These are phyloP conservation scores for Chymomyza caudatula DNA, from an alignment of 2,888 invertebrate species.

Conservation along the genomic window DNA sequence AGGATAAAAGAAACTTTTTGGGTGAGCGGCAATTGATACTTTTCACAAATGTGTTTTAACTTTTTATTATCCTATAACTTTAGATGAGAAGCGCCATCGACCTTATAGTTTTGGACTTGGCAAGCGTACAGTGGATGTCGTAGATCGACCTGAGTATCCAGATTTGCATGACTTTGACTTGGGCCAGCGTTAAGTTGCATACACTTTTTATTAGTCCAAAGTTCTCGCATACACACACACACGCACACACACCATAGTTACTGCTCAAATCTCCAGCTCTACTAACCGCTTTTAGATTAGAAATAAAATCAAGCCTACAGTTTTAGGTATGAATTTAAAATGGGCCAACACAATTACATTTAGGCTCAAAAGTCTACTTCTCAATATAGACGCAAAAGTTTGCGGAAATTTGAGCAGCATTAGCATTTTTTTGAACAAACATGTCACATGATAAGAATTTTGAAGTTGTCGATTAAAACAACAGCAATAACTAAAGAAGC, in stretches of 20 bases:
- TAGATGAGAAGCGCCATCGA: neutral
- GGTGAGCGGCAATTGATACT: too few species aligned
- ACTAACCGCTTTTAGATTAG: too few species aligned
- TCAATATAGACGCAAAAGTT: too few species aligned
- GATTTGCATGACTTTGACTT: neutral
- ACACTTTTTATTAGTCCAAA: neutral
- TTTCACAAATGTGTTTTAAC: neutral
- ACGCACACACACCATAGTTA: neutral
- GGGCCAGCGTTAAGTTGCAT: neutral
- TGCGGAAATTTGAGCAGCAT: too few species aligned
- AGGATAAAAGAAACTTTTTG: conserved; percentile 36
- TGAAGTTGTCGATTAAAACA: too few species aligned
- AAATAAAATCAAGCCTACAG: too few species aligned
- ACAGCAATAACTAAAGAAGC: too few species aligned
- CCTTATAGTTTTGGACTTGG: neutral
- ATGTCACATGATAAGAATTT: too few species aligned
- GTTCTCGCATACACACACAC: neutral
- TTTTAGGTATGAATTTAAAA: too few species aligned
- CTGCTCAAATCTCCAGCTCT: neutral
- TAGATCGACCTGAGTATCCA: neutral
- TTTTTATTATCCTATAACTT: neutral
- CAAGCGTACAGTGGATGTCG: neutral
- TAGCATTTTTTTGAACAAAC: too few species aligned
- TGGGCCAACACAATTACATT: too few species aligned
- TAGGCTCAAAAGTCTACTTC: too few species aligned